phyloP scores from a whole-genome alignment of 1,140 invertebrate genomes.

The Drosophila subobscura region DNA sequence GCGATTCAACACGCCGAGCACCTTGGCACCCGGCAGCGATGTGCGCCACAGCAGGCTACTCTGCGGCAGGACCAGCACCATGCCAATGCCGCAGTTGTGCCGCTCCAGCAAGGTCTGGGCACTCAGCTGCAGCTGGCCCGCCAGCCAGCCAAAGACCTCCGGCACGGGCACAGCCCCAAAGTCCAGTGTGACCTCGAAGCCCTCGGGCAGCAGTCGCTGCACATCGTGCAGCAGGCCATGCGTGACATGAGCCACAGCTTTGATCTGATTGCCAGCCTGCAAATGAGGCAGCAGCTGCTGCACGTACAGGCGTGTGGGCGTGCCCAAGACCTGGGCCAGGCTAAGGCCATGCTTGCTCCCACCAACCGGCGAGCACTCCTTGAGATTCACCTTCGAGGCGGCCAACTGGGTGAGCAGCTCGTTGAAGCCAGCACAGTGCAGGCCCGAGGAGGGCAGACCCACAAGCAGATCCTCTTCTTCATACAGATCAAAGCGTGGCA shows the following conservation, averaged over 20 bases:
- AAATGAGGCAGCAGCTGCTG: constrained; percentile 90
- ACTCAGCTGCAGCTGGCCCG: constrained; percentile 87
- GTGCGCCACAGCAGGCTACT: constrained; percentile 52
- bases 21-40: constrained; percentile 61
- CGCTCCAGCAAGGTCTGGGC: constrained; percentile 92
- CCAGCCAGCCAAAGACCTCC: constrained; percentile 87
- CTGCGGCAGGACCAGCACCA: constrained; percentile 88
- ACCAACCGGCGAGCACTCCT: constrained; percentile 35
- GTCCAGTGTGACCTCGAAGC: constrained; percentile 88
- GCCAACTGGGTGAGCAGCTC: constrained; percentile 89
- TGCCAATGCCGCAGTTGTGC: constrained; percentile 97
- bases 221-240: constrained; percentile 97
- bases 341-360: constrained; percentile 31
- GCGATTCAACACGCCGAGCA: constrained; percentile 64
- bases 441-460: constrained; percentile 91
- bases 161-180: constrained; percentile 90
- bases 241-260: constrained; percentile 97
- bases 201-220: constrained; percentile 89
- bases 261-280: constrained; percentile 88
- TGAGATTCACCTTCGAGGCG: constrained; percentile 67
- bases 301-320: constrained; percentile 96
- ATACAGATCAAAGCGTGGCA: constrained; percentile 88
- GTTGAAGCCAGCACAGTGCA: constrained; percentile 97
- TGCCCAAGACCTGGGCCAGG: constrained; percentile 89
- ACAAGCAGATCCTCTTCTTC: constrained; percentile 90